Evolutionary conservation across 1,140 invertebrate species (phyloP), one percentile per base, ranked within the genome.

Genomic region (Bombus superbus): DNA sequence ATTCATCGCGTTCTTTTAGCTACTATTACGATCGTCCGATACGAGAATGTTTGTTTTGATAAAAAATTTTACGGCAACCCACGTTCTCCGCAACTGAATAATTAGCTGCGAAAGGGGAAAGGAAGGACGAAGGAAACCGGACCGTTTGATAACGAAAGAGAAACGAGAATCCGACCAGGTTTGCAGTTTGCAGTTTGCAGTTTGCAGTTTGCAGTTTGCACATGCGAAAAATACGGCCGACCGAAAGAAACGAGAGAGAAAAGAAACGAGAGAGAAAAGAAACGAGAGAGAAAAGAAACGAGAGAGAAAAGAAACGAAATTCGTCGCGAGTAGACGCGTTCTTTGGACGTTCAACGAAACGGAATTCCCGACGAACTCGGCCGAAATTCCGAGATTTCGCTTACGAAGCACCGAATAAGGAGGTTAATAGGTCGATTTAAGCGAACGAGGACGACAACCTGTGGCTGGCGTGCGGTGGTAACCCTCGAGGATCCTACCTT

Each of bases 341-440:
- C 66, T 79, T 72, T 72, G 71, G 32, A 79, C 71, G 66, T 78
- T 69, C 75, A 84, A 84, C 66, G 53, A 72, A 79, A 85, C 75
- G 83, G 76, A 80, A 85, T 85, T 35, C 32, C 32, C 77, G 57
- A 35, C 66, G 76, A 85, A 80, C 68, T 64, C 76, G 57, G 40
- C 79, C 83, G 77, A 85, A 79, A 85, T 85, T 80, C 42, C 53
- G 77, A 40, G 57, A 80, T 85, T 85, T 85, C 68, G 77, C 68
- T 80, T 73, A 85, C 68, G 57, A 80, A 53, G 77, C 68, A 40
- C 10, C 35, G 83, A 85, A 80, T 85, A 85, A 80, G 42, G 57
- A 77, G 83, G 68, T 85, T 85, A 85, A 85, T 85, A 85, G 83
- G 77, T 85, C 83, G 83, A 85, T 85, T 85, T 85, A 80, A 85